phyloP scores from a whole-genome alignment of 2,888 invertebrate species.

The Pristionchus entomophagus region DNA sequence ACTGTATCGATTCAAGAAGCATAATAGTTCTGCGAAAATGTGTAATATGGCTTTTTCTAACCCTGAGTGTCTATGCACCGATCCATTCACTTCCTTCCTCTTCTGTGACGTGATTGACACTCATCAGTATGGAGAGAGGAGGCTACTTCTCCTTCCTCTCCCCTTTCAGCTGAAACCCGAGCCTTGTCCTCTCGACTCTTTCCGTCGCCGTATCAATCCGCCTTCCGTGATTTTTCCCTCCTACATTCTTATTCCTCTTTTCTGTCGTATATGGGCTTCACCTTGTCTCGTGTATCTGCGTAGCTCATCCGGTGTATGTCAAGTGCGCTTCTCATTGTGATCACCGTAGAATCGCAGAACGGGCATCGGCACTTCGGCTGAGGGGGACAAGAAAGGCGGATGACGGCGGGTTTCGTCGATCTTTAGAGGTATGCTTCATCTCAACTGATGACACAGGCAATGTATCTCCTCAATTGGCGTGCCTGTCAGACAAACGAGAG shows the following conservation, averaged over 20 bases:
- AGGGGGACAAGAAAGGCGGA: neutral
- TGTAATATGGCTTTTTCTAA: no score
- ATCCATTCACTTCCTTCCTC: no score
- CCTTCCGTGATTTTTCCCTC: neutral
- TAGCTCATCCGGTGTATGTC: neutral
- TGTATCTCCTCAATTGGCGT: no score
- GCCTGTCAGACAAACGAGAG: no score
- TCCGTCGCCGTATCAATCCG: neutral
- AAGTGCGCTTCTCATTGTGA: neutral
- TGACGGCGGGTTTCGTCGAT: slow-evolving; percentile 25
- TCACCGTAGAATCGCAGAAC: no score
- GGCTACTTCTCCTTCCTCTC: neutral
- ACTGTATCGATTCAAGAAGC: no score
- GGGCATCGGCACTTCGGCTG: neutral
- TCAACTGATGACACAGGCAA: no score
- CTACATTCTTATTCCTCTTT: neutral
- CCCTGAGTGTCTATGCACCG: no score
- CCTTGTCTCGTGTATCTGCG: neutral
- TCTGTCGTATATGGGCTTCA: no score
- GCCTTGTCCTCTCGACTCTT: slow-evolving; percentile 21
- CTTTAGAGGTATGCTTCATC: no score
- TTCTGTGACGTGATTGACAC: neutral
- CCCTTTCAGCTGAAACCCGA: slow-evolving; percentile 31
- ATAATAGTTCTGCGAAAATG: no score
- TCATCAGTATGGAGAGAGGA: neutral